Evolutionary conservation across 2,113 vertebrate species (phyloP), one percentile per base, ranked within the genome.

Genomic region (Miniopterus natalensis): DNA sequence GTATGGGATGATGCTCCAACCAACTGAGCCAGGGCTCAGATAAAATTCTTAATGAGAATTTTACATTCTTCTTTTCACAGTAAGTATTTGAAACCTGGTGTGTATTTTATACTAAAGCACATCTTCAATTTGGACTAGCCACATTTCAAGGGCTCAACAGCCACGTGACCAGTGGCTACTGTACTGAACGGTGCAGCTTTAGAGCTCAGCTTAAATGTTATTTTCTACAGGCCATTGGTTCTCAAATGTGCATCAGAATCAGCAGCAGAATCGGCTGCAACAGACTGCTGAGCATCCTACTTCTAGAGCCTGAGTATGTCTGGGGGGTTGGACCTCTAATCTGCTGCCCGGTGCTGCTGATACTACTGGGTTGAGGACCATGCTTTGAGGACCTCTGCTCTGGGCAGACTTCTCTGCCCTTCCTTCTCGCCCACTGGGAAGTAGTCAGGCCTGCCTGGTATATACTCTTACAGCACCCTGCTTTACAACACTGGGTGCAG

Each of bases 151-250:
- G 21, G 51, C 66, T 90, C 65, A 4, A 31, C 0, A 90, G 66
- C 23, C 74, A 45, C 25, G 36, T 23, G 66, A 75, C 74, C 66
- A 42, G 36, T 20, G 57, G 47, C 71, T 84, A 17, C 63, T 40
- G 25, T 8, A 79, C 0, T 25, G 42, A 71, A 29, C 0, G 1
- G 7, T 29, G 13, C 2, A 42, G 70, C 17, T 74, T n/a, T 5
- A 59, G 49, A 5, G 5, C 71, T 68, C 5, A 45, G 55, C 74
- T 55, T 92, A 57, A 88, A 66, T 14, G 71, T 47, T 81, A 94
- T 23, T 94, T 86, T 84, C 77, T 77, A 29, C 27, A 94, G 51
- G 49, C 36, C 53, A 51, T 36, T 73, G 18, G 18, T 49, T 84
- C 74, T 84, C 31, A 49, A 49, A 77, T 8, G 29, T 40, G 9